phyloP scores from a whole-genome alignment of 2,888 invertebrate species.

The Hypolimnas misippus region DNA sequence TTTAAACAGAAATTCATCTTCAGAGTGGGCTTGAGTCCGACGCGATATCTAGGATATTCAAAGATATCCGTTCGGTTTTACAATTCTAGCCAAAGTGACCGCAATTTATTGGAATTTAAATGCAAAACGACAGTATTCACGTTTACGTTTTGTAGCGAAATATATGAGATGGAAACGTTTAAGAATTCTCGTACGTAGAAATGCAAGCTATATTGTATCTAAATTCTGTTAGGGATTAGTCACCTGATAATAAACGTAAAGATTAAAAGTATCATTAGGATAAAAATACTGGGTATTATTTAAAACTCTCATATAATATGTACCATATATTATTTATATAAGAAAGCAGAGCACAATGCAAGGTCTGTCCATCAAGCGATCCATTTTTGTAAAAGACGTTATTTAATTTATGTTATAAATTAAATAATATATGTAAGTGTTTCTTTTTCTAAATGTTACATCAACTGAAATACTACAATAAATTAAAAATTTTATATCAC shows the following conservation, averaged over 20 bases:
- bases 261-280: too few species aligned
- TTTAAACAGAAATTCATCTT: slow-evolving; percentile 22
- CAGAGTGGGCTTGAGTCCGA: slow-evolving; percentile 14
- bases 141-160: slow-evolving; percentile 3
- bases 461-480: background rate
- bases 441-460: background rate
- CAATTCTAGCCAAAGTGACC: slow-evolving; percentile 29
- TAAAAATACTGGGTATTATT: too few species aligned
- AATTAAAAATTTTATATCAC: too few species aligned
- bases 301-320: too few species aligned
- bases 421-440: too few species aligned
- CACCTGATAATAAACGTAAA: too few species aligned
- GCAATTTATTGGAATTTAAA: slow-evolving; percentile 34
- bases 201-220: background rate
- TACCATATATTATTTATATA: too few species aligned
- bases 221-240: too few species aligned
- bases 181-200: background rate
- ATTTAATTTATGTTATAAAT: too few species aligned
- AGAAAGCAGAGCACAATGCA: too few species aligned
- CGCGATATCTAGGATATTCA: slow-evolving; percentile 28
- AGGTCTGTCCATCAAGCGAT: too few species aligned
- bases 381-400: too few species aligned
- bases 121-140: slow-evolving; percentile 26
- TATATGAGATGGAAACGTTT: background rate
- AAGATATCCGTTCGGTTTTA: slow-evolving; percentile 16